Conservation (phyloP, 2,888 invertebrate genomes). For the Stenolophus ochropezus region DNA sequence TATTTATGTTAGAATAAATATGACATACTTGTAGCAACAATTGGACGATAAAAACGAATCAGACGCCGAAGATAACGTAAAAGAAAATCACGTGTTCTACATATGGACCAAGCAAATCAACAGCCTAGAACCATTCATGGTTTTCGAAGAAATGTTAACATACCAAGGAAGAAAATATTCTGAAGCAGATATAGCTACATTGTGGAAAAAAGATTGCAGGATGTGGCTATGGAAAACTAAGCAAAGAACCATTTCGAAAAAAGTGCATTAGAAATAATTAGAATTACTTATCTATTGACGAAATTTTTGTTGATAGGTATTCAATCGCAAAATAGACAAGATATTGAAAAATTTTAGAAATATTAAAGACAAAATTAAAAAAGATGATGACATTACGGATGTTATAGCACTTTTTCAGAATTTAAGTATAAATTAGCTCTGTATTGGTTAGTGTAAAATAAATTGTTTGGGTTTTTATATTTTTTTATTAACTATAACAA, state of each 20-base stretch:
- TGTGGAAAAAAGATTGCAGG: conserved; percentile 83
- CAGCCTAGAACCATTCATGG: conserved; percentile 70
- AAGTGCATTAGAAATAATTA: conserved; percentile 21
- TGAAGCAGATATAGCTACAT: conserved; percentile 77
- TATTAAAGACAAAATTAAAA: neutral
- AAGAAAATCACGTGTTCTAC: conserved; percentile 28
- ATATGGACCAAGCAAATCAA: conserved; percentile 66
- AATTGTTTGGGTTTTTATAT: neutral
- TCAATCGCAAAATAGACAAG: conserved; percentile 19
- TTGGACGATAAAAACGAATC: conserved; percentile 7
- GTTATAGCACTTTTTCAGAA: neutral
- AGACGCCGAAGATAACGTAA: conserved; percentile 10
- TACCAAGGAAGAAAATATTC: conserved; percentile 77
- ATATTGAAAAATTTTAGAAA: conserved; percentile 14
- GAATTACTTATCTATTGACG: neutral
- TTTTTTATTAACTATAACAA: conserved; percentile 18
- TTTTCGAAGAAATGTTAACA: conserved; percentile 75
- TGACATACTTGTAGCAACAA: conserved; percentile 14
- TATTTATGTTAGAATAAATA: neutral
- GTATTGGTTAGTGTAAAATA: neutral
- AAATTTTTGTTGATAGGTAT: conserved; percentile 27
- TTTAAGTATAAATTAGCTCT: neutral
- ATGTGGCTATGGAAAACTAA: conserved; percentile 78
- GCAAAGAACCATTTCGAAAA: conserved; percentile 10
- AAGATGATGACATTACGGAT: conserved; percentile 1